Evolutionary conservation across 2,113 vertebrate species (phyloP).

Genomic region (Plectropomus leopardus): DNA sequence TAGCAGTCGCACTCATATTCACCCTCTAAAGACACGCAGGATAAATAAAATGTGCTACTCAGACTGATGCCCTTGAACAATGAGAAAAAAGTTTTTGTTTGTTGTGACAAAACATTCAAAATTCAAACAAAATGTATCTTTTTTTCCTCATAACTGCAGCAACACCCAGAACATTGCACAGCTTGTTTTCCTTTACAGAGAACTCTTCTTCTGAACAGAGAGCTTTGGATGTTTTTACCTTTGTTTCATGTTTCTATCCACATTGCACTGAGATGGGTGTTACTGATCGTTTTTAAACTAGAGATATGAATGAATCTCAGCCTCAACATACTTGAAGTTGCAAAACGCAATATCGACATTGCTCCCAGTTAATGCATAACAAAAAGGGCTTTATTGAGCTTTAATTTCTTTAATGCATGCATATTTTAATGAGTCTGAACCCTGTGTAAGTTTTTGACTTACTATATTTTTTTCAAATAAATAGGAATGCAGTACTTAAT

Average conservation of each 20-base stretch:
- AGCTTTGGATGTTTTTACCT: neutral
- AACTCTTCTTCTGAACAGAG: neutral
- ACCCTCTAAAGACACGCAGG: neutral
- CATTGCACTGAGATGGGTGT: neutral
- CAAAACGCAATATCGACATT: neutral
- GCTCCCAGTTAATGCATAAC: neutral
- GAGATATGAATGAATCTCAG: neutral
- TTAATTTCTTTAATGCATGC: neutral
- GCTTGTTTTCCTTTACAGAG: neutral
- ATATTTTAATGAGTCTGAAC: no score
- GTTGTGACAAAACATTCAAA: neutral
- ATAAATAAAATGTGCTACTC: neutral
- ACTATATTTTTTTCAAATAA: conserved; percentile 17
- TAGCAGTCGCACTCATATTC: conserved; percentile 16
- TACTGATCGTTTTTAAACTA: neutral
- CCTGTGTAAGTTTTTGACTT: neutral
- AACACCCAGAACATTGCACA: neutral
- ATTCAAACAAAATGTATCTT: neutral
- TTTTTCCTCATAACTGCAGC: neutral
- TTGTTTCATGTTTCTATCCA: neutral
- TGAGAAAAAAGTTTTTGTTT: neutral
- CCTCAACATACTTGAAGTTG: neutral
- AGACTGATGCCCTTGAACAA: conserved; percentile 24
- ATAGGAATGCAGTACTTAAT: neutral
- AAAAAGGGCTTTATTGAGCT: neutral